Base-by-base conservation (phyloP, 2,797 vertebrate genomes). In the Poeciliopsis infans region DNA sequence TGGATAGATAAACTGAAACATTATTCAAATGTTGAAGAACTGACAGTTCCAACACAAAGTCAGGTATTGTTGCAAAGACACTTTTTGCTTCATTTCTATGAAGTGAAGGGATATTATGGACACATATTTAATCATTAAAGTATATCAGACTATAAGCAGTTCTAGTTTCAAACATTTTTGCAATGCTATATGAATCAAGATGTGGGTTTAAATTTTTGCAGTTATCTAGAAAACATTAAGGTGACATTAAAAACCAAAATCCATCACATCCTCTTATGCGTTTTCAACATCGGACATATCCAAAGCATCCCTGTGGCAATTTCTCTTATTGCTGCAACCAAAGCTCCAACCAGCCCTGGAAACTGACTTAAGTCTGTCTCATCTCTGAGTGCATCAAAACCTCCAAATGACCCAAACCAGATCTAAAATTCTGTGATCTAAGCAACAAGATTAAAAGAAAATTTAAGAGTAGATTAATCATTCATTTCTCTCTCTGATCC, bases 311-410 rank as follows among this genome's bases (percentile, higher is more conserved):
- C 39, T 7, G 2, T 25, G 71, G 55, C 28, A 64, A 55, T 82
- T 84, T 47, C 31, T 86, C 83, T 90, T 91, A 92, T 93, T 90
- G 57, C 80, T 57, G 59, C 59, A 85, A 84, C 83, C 88, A 92
- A 87, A 83, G 83, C 77, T 82, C 75, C 36, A 74, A 73, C 76
- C 72, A 20, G 70, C 51, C 79, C 91, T 61, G 5, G 7, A 53
- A 53, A 53, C 23, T 8, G 49, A 53, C 46, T 47, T 18, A 47
- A 47, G 16, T 25, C 36, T 41, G 15, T 28, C 13, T 59, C 2
- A 61, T 31, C 15, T 66, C 61, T 39, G 33, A 20, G 7, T 66
- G 33, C 23, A n/a, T 43, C 15, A 69, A 69, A 43, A 28, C n/a
- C 25, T 13, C 64, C n/a, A 43, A 69, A 69, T 43, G 23, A 69